Base-by-base conservation (phyloP, 2,888 invertebrate species). In the Sialis lutaria region DNA sequence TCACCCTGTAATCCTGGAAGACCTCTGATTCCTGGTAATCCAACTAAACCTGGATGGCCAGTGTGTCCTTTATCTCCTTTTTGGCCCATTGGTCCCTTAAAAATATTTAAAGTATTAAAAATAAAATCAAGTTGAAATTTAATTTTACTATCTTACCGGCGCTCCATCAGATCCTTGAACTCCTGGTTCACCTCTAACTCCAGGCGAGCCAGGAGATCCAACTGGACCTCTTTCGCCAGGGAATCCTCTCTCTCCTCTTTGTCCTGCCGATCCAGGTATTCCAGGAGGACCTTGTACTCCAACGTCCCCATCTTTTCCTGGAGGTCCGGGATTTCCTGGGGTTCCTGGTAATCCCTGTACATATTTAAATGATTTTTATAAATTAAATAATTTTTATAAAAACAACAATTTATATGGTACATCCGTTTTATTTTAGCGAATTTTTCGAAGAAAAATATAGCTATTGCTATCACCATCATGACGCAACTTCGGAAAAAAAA, bases 141-240 rank as follows among this genome's bases (percentile, higher is more conserved):
- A 43, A 31, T 30, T 44, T 33, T 40, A 12, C 40, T 31, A 44
- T 57, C 60, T 61, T 68, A 82, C 83, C 50, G 77, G 71, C 48
- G 73, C 72, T 49, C 83, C 83, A 62, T 83, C 83, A 42, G 68
- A 55, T 47, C 83, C 84, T 61, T 79, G 78, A 13, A 72, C 58
- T 13, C 83, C 83, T 33, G 72, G 57, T 54, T 77, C 75, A 48
- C 83, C 83, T 55, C 78, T 73, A 33, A 71, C 67, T 42, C 84
- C 84, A 2, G 72, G 59, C 1, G 67, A 53, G n/a, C 84, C 84
- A 22, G 79, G 71, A 47, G 71, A 69, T 3, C 87, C 87, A 9
- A 75, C 67, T 0, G 74, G 66, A 2, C 86, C 87, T 51, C 84
- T 67, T 58, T 84, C 84, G 5, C 86, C 86, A 4, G 82, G 79